phyloP scores from a whole-genome alignment of 2,113 vertebrate genomes.

The Vireo altiloquus region DNA sequence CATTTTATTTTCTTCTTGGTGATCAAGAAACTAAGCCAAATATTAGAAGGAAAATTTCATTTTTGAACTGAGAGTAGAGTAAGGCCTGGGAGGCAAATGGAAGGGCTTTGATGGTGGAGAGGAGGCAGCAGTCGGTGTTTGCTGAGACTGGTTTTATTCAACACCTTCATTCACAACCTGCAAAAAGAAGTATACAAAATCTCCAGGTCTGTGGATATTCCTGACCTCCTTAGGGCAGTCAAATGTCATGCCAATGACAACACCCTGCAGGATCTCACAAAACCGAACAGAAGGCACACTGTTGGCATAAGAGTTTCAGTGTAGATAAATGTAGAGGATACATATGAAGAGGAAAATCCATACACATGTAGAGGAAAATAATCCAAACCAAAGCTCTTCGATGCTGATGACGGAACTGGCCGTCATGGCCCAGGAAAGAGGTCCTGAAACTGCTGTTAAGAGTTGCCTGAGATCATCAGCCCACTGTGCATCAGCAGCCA shows the following conservation, averaged over 20 bases:
- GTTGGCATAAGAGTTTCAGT: not conserved
- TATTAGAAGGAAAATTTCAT: not conserved
- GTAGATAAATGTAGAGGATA: fast-evolving
- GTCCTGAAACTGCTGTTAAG: not conserved
- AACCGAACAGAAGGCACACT: not conserved
- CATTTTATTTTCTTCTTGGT: not conserved
- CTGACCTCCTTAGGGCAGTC: not conserved
- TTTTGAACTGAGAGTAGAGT: not conserved
- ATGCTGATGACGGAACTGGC: not conserved
- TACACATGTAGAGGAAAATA: fast-evolving
- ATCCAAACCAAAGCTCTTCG: not conserved
- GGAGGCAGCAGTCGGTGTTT: not conserved
- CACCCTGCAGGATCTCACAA: not conserved
- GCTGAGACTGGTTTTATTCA: not conserved
- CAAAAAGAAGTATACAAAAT: not conserved
- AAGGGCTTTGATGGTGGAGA: not conserved
- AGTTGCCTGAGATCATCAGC: not conserved
- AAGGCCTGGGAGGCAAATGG: not conserved
- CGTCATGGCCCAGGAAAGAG: not conserved
- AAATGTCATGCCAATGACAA: not conserved
- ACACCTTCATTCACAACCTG: not conserved
- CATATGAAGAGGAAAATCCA: fast-evolving
- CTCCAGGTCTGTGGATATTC: not conserved
- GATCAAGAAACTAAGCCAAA: not conserved
- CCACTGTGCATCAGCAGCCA: not conserved